Evolutionary conservation across 2,888 invertebrate species (phyloP).

Genomic region (Drosophila greeni): DNA sequence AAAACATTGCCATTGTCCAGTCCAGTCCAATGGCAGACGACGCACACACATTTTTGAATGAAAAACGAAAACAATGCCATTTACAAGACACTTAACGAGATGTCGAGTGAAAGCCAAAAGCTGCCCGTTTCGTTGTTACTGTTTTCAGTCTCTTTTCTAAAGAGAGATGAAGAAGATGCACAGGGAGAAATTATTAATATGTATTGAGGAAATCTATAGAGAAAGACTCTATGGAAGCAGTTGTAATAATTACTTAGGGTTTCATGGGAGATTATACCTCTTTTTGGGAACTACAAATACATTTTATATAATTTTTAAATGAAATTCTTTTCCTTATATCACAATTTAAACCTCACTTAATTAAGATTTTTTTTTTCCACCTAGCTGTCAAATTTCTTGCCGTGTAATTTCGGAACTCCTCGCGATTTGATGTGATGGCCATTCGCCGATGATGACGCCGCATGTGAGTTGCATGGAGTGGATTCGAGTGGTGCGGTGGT

Average conservation of each 20-base stretch:
- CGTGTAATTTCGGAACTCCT: constrained; percentile 31
- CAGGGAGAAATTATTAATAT: constrained; percentile 4
- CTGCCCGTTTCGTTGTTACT: constrained; percentile 41
- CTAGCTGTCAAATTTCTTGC: background rate
- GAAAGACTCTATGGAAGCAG: background rate
- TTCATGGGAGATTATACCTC: background rate
- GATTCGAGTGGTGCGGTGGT: constrained; percentile 47
- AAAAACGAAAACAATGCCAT: constrained; percentile 74
- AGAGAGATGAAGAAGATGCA: constrained; percentile 22
- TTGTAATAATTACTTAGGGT: background rate
- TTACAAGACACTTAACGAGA: constrained; percentile 75
- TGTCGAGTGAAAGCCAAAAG: constrained; percentile 47
- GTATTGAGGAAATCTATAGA: background rate
- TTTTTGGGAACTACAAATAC: background rate
- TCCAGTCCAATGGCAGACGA: constrained; percentile 37
- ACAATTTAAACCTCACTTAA: too few relatives aligned
- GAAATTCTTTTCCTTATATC: background rate
- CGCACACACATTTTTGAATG: constrained; percentile 68
- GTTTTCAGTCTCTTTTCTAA: constrained; percentile 30
- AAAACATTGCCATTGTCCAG: constrained; percentile 45
- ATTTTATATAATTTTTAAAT: background rate
- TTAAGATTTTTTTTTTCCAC: too few relatives aligned
- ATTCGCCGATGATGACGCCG: constrained; percentile 41
- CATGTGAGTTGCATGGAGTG: constrained; percentile 50
- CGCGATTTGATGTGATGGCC: constrained; percentile 41